Base-by-base conservation (phyloP, 2,113 vertebrate species). In the Pelodiscus sinensis region DNA sequence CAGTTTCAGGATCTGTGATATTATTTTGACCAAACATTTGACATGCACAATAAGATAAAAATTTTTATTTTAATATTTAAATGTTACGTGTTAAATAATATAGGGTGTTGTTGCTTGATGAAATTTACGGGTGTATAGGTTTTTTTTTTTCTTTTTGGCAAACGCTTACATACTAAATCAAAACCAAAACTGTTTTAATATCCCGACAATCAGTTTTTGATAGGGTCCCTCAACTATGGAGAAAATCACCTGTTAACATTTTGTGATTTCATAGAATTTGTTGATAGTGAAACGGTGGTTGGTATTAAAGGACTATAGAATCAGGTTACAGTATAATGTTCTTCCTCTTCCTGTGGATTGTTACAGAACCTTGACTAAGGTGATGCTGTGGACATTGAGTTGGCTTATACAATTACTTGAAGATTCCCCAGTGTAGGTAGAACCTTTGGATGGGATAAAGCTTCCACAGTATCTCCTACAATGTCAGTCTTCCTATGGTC, bases 81-180 rank as follows among this genome's bases (percentile, higher is more conserved):
- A 71, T 50, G 8, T 3, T 60, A 0, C 0, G 31, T 54, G 56
- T 71, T 6, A 31, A 44, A 44, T 44, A 44, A 44, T 44, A 44
- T 44, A 44, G 14, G 60, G 12, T 29, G 29, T 65, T 31, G 29
- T 65, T 65, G 14, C 31, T 65, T 65, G 60, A 29, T 13, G 8
- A 57, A 22, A 2, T 57, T 29, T 12, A 14, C 12, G 3, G 13
- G 12, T 25, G 12, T 7, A 21, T 56, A 16, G 14, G 54, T 19
- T 56, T 56, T 56, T 56, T 56, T 14, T 58, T 58, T 44, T 44
- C 25, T 0, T 22, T 86, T 77, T 27, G 0, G 0, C 62, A 56
- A 14, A 0, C 3, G 54, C 51, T 80, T 55, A 25, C 18, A 14
- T 19, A 0, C 1, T 73, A 83, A 55, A 56, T 87, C 1, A 9